Base-by-base conservation (phyloP, 2,113 vertebrate genomes). In the Picathartes gymnocephalus region DNA sequence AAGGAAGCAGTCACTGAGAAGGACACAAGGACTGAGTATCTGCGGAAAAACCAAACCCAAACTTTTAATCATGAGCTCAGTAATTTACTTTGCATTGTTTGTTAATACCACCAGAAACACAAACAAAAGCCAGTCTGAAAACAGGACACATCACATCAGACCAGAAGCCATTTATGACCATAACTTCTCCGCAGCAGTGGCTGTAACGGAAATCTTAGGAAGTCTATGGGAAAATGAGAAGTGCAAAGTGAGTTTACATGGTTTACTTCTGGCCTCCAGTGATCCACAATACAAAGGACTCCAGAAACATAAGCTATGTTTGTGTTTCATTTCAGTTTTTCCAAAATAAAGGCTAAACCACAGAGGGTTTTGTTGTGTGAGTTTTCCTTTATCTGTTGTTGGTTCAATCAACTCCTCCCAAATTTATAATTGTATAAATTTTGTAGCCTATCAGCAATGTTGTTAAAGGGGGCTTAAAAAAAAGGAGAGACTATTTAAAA, bases 1-100 rank as follows among this genome's bases (percentile, higher is more conserved):
- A 79, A 23, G 16, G 18, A 80, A 79, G 28, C 16, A 22, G 37
- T 6, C 48, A 21, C 39, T 35, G 42, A 79, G 71, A 56, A 71
- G 7, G 70, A 22, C 27, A 54, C 22, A 35, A 17, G 15, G n/a
- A 48, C 7, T 44, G 58, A 62, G 9, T 27, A 51, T 19, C n/a
- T 24, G 13, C 9, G n/a, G 27, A 5, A 28, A 12, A 44, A 21
- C 11, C 4, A 21, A 35, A 28, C 24, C 0, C 1, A 19, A 60
- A 25, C 12, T 25, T 81, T 48, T 71, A 13, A 19, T 47, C 20
- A 35, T 27, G n/a, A 47, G 9, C 56, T 86, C 28, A 9, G 44
- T 69, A 35, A 33, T 86, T 25, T 53, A 30, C 9, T 71, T 90
- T 39, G 18, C 17, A 8, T 33, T 47, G 17, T 16, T 47, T 57